phyloP scores from a whole-genome alignment of 2,113 vertebrate genomes.

The Brachypteracias leptosomus region DNA sequence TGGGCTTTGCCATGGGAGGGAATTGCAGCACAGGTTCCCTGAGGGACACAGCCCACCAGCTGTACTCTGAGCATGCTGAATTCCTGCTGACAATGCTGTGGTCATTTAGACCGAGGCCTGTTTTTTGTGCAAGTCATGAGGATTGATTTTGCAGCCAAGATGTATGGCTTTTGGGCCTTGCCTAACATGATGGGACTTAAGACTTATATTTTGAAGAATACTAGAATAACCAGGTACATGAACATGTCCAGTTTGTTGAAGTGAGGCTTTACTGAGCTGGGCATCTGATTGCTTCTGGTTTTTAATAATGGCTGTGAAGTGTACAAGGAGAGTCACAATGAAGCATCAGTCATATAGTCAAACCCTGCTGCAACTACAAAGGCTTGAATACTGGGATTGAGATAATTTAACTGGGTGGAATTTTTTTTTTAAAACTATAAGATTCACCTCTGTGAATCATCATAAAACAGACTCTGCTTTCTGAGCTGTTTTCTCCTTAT shows the following conservation, averaged over 20 bases:
- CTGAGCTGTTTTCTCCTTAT: neutral
- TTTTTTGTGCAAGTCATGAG: neutral
- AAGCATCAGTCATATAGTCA: neutral
- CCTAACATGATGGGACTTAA: neutral
- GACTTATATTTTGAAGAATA: neutral
- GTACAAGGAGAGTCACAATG: neutral
- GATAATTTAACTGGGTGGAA: neutral
- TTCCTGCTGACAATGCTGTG: neutral
- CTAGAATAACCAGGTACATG: neutral
- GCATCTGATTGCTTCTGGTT: neutral
- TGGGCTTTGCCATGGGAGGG: neutral
- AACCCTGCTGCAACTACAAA: neutral
- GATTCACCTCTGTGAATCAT: neutral
- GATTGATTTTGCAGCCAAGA: neutral
- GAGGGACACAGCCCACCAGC: neutral
- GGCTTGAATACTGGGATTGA: neutral
- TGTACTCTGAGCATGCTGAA: neutral
- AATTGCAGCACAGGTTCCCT: neutral
- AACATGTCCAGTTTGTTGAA: neutral
- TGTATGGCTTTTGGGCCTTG: neutral
- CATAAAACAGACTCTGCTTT: neutral
- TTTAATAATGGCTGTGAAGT: neutral
- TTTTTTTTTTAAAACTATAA: neutral
- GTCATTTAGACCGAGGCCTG: fast-evolving
- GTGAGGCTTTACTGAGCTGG: neutral